Evolutionary conservation across 2,797 vertebrate genomes (phyloP), one percentile per base, ranked within the genome.

Genomic region (Eutrigla gurnardus): DNA sequence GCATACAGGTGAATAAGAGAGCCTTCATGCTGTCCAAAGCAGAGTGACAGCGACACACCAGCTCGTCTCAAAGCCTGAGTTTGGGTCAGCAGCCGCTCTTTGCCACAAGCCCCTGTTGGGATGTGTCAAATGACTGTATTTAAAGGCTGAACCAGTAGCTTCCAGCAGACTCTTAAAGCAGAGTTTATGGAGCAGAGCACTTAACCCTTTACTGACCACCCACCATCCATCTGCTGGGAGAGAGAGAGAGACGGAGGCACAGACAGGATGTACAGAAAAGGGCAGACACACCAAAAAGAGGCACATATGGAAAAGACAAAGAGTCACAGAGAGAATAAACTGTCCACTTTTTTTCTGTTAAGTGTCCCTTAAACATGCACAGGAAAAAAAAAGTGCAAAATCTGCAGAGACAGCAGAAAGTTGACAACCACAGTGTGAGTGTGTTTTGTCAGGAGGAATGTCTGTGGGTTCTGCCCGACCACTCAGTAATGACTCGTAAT

Each of bases 121-220:
- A 91, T 83, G 85, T 88, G 84, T 89, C 93, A 95, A 84, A 87
- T 88, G 86, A 96, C 95, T 95, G 94, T 95, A 96, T 96, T 96
- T 96, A 96, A 97, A 96, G 95, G 93, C 95, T 96, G 93, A 92
- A 93, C 90, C 83, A 94, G 88, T 92, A 93, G 93, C 94, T 96
- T 96, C 95, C 95, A 95, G 93, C 77, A 80, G 84, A 90, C 94
- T 94, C 79, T 92, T 91, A 87, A 84, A 72, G 92, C 93, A 84
- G 92, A 93, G 89, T 94, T 92, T 93, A 89, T 92, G 91, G 94
- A 94, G 92, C 87, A 89, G 90, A 89, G 76, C 67, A 78, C 92
- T 96, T 97, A 97, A 97, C 96, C 95, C 96, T 94, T 95, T 74
- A 82, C 90, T 93, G 85, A 88, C 95, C 93, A 93, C 93, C 75